Evolutionary conservation across 2,797 vertebrate genomes (phyloP), one percentile per base, ranked within the genome.

Genomic region (Buphagus erythrorhynchus): DNA sequence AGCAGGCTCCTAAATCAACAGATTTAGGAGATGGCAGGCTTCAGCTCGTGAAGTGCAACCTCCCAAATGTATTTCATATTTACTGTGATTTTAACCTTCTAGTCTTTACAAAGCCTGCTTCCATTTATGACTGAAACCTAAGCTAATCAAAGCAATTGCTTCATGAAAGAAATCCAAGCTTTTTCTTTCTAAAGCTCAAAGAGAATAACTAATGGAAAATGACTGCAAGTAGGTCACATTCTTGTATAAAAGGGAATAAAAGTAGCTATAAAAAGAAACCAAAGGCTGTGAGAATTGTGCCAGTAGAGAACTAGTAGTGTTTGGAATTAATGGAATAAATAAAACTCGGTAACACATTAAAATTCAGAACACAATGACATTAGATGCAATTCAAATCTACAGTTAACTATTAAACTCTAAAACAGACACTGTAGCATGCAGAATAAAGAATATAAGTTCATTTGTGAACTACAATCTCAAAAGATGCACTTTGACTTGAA

Each of bases 221-320:
- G 72, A 91, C 93, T 87, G 88, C 87, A 96, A 97, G 89, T 94
- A 92, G 94, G 91, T 96, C 94, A 96, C 78, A 95, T 87, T 89
- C 91, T 78, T 92, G 72, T 77, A 95, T 51, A 78, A 89, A 92
- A 90, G 84, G 71, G 72, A 94, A 89, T 80, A 90, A 45, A 93
- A 89, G 72, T 13, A 74, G 78, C 90, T 95, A 91, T 79, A 94
- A 93, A 95, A 96, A 93, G 90, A 92, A 94, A 82, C 67, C 38
- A 94, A 91, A 80, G 89, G 67, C 93, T 87, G 31, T 67, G 63
- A 95, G 65, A 95, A 95, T 51, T 87, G 68, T 94, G 88, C 88
- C 91, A 95, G 76, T 51, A 65, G 87, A 95, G 75, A 95, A 94
- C 61, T 46, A 63, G 75, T 57, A 66, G 79, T 6, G 22, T 89